phyloP scores from a whole-genome alignment of 2,797 vertebrate genomes.

The Petrocephalus schoutedeni region DNA sequence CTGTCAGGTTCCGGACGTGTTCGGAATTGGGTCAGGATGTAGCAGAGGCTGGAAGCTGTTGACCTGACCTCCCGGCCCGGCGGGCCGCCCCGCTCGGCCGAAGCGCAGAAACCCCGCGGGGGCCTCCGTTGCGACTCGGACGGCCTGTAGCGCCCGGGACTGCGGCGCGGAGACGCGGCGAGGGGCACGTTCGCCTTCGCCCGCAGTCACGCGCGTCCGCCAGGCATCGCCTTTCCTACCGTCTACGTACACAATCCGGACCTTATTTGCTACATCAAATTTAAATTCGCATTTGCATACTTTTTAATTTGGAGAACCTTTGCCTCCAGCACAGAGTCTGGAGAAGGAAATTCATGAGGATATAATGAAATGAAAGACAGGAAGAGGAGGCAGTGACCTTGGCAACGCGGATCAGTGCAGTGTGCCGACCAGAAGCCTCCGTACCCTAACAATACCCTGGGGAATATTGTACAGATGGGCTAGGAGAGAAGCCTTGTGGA shows the following conservation, averaged over 20 bases:
- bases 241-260: conserved; percentile 53
- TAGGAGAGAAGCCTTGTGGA: conserved; percentile 37
- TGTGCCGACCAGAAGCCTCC: conserved; percentile 10
- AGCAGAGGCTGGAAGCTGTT: neutral
- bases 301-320: conserved; percentile 69
- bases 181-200: neutral
- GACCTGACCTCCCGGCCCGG: neutral
- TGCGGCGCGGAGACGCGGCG: neutral
- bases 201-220: conserved; percentile 28
- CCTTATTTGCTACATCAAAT: conserved; percentile 73
- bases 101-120: neutral
- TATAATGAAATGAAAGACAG: conserved; percentile 15
- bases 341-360: conserved; percentile 35
- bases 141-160: neutral
- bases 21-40: neutral
- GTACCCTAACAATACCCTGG: conserved; percentile 30
- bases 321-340: conserved; percentile 61
- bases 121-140: neutral
- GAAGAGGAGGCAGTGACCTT: conserved; percentile 34
- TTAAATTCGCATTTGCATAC: conserved; percentile 70
- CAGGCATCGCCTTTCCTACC: conserved; percentile 59
- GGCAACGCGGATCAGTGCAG: conserved; percentile 20
- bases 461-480: conserved; percentile 58
- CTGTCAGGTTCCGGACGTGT: neutral
- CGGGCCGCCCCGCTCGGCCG: neutral